Evolutionary conservation across 2,113 vertebrate species (phyloP), one percentile per base, ranked within the genome.

Genomic region (Mesoclemmys tuberculata): DNA sequence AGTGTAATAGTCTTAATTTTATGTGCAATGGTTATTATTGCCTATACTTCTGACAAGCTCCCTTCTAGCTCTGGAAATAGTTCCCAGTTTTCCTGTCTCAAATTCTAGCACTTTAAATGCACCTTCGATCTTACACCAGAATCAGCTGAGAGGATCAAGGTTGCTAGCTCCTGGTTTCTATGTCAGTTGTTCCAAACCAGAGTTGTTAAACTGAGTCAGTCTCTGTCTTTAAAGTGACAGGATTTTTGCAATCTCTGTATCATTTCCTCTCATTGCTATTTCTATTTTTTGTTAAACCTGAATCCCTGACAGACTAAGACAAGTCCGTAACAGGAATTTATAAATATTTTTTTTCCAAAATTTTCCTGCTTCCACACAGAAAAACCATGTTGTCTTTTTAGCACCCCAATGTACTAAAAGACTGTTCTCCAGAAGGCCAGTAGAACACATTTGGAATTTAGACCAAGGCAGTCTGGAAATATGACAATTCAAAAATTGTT

Each of bases 1-100:
- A 79, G 46, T 0, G 0, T 12, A 27, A 49, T 89, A 0, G 0
- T 8, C 10, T 71, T 35, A 38, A 38, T 84, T 31, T 48, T 13
- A 8, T 29, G 24, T 35, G 21, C 9, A 29, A 46, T 38, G 4
- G 18, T 79, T 64, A 46, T 49, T 56, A 19, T 79, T 22, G n/a
- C 44, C 8, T n/a, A 7, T 87, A 89, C 16, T 89, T 91, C 38
- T 56, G 79, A 31, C 31, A 64, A 35, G 1, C 3, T 2, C 7
- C 64, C 6, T 71, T 86, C 55, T 68, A 26, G 11, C 58, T 81
- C 48, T 92, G 38, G 18, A 38, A 18, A 5, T 77, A 55, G 26
- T 84, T 91, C 5, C 12, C 16, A 86, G 56, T 92, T 82, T 10
- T 84, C 44, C 35, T 58, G 0, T 38, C 92, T 80, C 46, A 74